Base-by-base conservation (phyloP, 1,140 invertebrate genomes). In the Diuraphis noxia region DNA sequence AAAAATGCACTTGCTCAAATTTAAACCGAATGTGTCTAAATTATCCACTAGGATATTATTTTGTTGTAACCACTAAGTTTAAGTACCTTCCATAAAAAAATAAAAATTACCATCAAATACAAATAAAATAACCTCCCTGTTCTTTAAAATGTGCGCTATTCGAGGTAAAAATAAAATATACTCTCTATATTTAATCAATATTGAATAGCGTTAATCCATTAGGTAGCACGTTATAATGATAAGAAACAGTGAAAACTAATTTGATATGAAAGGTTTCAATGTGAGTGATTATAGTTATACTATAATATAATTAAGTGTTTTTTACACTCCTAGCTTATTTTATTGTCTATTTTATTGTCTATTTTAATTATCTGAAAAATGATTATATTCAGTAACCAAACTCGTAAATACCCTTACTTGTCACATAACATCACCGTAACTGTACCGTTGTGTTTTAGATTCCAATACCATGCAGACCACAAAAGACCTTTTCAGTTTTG, bases 401-500 rank as follows among this genome's bases (percentile, higher is more conserved):
- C 1, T 21, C 9, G 41, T 30, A 10, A 30, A 30, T 30, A 30
- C 52, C 30, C 0, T 56, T 56, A 56, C 30, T 10, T 56, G 25
- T 30, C 9, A 10, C 25, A 30, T 56, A 13, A 13, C 10, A 63
- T n/a, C 2, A n/a, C 13, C 4, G 3, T 17, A 5, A 63, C 10
- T n/a, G 10, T 41, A 43, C 56, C 6, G 30, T n/a, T 1, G 43
- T 82, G 86, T 93, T 92, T 46, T 94, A 97, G 96, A 96, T 97
- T 85, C 96, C 96, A 38, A 97, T 97, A 92, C 97, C 97, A 13
- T 97, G 97, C 93, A 95, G 97, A 93, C 96, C 97, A 3, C 96
- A 97, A 92, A 97, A 97, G 94, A 97, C 96, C 13, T 97, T 97
- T 93, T 96, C 96, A 0, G 95, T 97, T 82, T 96, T 96, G 93